Evolutionary conservation across 1,140 invertebrate genomes (phyloP), one percentile per base, ranked within the genome.

Genomic region (Triops longicaudatus): DNA sequence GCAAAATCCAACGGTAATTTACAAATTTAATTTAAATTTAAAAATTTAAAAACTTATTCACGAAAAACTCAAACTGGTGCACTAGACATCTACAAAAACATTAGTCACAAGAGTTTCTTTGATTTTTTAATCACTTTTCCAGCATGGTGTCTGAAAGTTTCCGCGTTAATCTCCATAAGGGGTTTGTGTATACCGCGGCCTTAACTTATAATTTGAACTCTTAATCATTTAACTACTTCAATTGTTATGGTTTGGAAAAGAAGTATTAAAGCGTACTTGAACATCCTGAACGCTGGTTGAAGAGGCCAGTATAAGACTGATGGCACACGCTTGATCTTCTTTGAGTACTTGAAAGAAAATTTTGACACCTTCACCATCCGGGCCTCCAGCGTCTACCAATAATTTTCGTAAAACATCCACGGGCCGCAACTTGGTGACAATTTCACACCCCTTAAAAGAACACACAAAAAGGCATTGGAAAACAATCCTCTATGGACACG

Each of bases 301-400:
- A 71, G 93, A 96, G 0, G 95, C 94, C 73, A 98, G 83, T 79
- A 96, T 91, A 3, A 98, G 85, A 77, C 91, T 91, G 7, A 93
- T 94, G 0, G 94, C 93, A 85, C 95, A 97, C 0, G 94, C 94
- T 85, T 97, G 93, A 73, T 93, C 90, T 42, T 90, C 88, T 74
- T 90, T 91, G 81, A 95, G 91, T 1, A 92, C 87, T 80, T 90
- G 89, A 82, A 98, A 98, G 83, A 95, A 96, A 22, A 90, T 87
- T 81, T 93, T 92, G 0, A 98, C 90, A 37, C 91, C 87, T 80
- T 94, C 91, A 71, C 90, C 89, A 80, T 98, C 95, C 2, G 93
- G 90, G 0, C 95, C 94, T 79, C 91, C 88, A 81, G 90, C 91
- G 73, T 95, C 91, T 1, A 92, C 83, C 9, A 98, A 85, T 50